Evolutionary conservation across 2,888 invertebrate species (phyloP).

Genomic region (Callyntrura guangdongensis): DNA sequence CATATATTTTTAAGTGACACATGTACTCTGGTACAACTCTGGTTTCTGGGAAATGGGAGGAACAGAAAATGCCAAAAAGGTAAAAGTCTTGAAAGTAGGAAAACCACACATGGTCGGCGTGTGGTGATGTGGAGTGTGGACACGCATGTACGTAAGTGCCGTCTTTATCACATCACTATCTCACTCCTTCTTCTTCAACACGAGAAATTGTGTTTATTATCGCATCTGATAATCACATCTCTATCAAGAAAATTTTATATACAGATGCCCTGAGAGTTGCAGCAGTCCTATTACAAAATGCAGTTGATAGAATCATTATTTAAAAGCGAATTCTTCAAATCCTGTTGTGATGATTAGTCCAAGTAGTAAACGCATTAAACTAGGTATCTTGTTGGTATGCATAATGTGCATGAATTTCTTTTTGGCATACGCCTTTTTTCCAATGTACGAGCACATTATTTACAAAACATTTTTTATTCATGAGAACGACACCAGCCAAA

Average conservation of each 20-base stretch:
- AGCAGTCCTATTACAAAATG: slow-evolving; percentile 3
- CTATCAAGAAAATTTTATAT: slow-evolving; percentile 31
- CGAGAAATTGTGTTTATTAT: slow-evolving; percentile 8
- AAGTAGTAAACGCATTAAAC: slow-evolving; percentile 16
- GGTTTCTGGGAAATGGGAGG: slow-evolving; percentile 64
- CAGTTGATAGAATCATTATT: slow-evolving; percentile 33
- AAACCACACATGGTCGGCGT: slow-evolving; percentile 16
- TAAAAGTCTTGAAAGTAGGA: slow-evolving; percentile 50
- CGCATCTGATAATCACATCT: slow-evolving; percentile 20
- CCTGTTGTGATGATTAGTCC: slow-evolving; percentile 22
- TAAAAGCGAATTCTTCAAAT: slow-evolving; percentile 29
- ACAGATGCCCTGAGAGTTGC: background rate
- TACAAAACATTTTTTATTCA: slow-evolving; percentile 52
- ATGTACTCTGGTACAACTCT: slow-evolving; percentile 54
- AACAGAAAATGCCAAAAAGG: slow-evolving; percentile 58
- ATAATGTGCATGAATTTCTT: slow-evolving; percentile 11
- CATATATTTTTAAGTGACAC: slow-evolving; percentile 67
- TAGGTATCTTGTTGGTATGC: slow-evolving; percentile 16
- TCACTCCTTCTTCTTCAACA: slow-evolving; percentile 9
- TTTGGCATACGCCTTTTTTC: slow-evolving; percentile 61
- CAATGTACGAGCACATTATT: slow-evolving; percentile 50
- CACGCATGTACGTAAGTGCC: background rate
- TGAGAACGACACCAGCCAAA: slow-evolving; percentile 48
- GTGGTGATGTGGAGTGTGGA: background rate
- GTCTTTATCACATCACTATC: slow-evolving; percentile 31